phyloP scores from a whole-genome alignment of 1,140 invertebrate species.

The Calosoma granatense region DNA sequence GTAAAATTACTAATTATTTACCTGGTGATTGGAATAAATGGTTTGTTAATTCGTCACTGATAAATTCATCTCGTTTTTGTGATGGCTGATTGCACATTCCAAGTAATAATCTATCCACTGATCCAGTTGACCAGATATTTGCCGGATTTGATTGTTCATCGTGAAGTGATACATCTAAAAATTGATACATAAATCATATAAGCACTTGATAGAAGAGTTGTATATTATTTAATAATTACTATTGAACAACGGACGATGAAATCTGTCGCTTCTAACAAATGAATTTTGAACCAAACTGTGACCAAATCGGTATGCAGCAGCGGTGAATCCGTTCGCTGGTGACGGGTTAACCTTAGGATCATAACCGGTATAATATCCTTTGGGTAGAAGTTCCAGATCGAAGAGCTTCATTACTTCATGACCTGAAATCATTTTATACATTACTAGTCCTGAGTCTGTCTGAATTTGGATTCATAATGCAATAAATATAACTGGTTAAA shows the following conservation, averaged over 20 bases:
- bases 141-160: constrained; percentile 58
- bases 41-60: constrained; percentile 73
- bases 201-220: constrained; percentile 10
- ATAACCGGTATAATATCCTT: constrained; percentile 62
- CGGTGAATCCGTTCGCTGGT: constrained; percentile 85
- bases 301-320: constrained; percentile 92
- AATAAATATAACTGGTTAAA: constrained; percentile 1
- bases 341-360: constrained; percentile 71
- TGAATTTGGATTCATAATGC: neutral
- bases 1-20: too few relatives aligned
- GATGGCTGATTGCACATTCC: constrained; percentile 67
- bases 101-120: constrained; percentile 65
- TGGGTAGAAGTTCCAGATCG: constrained; percentile 50
- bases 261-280: constrained; percentile 51
- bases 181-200: constrained; percentile 13
- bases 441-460: too few relatives aligned
- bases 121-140: constrained; percentile 58
- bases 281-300: constrained; percentile 83
- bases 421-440: constrained; percentile 32
- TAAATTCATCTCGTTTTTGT: constrained; percentile 72
- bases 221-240: constrained; percentile 40
- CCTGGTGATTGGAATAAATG: constrained; percentile 71
- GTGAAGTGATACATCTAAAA: constrained; percentile 64
- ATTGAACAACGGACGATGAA: constrained; percentile 52
- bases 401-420: constrained; percentile 60